Evolutionary conservation across 1,140 invertebrate genomes (phyloP), one percentile per base, ranked within the genome.

Genomic region (Zophobas morio): DNA sequence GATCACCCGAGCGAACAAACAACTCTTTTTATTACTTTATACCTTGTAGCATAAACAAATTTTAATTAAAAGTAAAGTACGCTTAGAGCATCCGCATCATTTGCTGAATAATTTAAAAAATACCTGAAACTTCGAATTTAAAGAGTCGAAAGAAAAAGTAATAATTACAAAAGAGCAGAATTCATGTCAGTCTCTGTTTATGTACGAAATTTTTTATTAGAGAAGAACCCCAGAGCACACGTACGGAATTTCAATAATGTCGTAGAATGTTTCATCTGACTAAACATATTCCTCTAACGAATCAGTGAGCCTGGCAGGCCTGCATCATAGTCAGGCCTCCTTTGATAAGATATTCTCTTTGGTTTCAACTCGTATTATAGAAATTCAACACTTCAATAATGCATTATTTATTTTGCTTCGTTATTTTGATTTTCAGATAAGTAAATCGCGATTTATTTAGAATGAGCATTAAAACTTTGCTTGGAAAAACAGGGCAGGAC

Each of bases 281-380:
- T 60, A 75, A 75, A 60, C 73, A 75, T 60, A 47, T 57, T 75
- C 73, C 51, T 60, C 56, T 46, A 60, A 75, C 73, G 54, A 75
- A 77, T 77, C 60, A 72, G 37, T 33, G 20, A 66, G 60, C 60
- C 60, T 73, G 71, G 6, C 71, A 73, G 71, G 35, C 54, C 56
- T 73, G 54, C 49, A 56, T 73, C 54, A 54, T 73, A 73, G 49
- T 73, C 37, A n/a, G 49, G 36, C 35, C 63, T 63, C 40, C 70
- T 77, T 77, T 77, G 76, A 77, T 77, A 73, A 73, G 63, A 77
- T 72, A 77, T 77, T 77, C 76, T 60, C 70, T 77, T 77, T 77
- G 66, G 70, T 39, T 77, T 46, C 76, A 42, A 57, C 39, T 47
- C 70, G 34, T 63, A 66, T 77, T 74, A 77, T 66, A 47, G 70